Percentiles rank a stretch among this genome's conserved stretches.
phyloP scores from a whole-genome alignment of 2,113 vertebrate species.

The Nerophis lumbriciformis region DNA sequence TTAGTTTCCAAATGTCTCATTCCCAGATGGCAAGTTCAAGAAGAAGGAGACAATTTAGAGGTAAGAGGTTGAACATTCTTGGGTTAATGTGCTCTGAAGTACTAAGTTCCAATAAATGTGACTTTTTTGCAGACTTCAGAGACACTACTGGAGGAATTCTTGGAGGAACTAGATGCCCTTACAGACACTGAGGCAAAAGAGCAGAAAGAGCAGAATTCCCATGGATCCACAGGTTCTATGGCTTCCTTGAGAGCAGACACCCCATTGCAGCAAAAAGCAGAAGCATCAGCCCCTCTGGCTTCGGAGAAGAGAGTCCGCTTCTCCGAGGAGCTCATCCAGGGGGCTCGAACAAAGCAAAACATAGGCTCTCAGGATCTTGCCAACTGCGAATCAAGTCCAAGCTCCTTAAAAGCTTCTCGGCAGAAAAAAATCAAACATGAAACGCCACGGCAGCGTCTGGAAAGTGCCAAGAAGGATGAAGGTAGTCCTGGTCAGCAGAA shows the following conservation, averaged over 20 bases:
- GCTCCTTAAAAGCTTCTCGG: slow-evolving; percentile 38
- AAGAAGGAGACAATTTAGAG: slow-evolving; percentile 58
- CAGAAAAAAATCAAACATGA: slow-evolving; percentile 25
- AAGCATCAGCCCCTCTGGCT: slow-evolving; percentile 21
- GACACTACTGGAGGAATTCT: slow-evolving; percentile 66
- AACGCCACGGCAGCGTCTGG: slow-evolving; percentile 4
- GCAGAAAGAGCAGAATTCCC: slow-evolving; percentile 31
- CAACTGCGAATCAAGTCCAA: slow-evolving; percentile 27
- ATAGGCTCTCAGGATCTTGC: slow-evolving; percentile 22
- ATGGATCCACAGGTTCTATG: slow-evolving; percentile 7
- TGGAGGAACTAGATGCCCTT: slow-evolving; percentile 69
- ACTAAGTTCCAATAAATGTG: slow-evolving; percentile 2
- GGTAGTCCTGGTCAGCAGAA: slow-evolving; percentile 22
- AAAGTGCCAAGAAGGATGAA: slow-evolving; percentile 24
- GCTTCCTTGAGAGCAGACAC: slow-evolving; percentile 19
- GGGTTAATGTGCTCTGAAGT: neutral
- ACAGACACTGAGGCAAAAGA: slow-evolving; percentile 51
- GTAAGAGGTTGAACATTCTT: slow-evolving; percentile 40
- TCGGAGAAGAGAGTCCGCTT: slow-evolving; percentile 71
- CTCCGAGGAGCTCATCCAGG: slow-evolving; percentile 58
- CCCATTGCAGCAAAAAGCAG: slow-evolving; percentile 14
- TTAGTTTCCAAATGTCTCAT: neutral
- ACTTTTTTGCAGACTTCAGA: slow-evolving; percentile 46
- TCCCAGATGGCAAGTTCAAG: slow-evolving; percentile 69
- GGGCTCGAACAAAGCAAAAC: slow-evolving; percentile 18